Conservation (phyloP, 2,888 invertebrate genomes). For the Elmis aenea region DNA sequence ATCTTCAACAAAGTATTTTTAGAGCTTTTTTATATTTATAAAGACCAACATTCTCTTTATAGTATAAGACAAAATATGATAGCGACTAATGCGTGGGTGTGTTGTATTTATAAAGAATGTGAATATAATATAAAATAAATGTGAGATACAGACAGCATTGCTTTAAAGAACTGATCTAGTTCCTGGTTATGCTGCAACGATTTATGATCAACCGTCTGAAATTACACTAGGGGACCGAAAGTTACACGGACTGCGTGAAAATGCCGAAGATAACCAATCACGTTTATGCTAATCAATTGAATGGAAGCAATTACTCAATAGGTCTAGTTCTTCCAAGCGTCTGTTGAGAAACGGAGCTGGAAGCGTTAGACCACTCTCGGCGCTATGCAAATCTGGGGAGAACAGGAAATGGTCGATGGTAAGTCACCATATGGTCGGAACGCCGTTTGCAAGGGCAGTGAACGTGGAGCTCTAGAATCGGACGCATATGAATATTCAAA, state of each 20-base stretch:
- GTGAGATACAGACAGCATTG: too few species aligned
- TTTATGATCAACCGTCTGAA: too few species aligned
- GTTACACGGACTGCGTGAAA: slow-evolving; percentile 17
- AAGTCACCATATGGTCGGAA: slow-evolving; percentile 32
- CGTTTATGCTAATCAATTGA: slow-evolving; percentile 19
- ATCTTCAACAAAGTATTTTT: too few species aligned
- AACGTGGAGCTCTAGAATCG: slow-evolving; percentile 25
- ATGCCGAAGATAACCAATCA: slow-evolving; percentile 15
- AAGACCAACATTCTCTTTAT: too few species aligned
- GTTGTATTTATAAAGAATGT: too few species aligned
- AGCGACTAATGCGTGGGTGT: too few species aligned
- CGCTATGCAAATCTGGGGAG: slow-evolving; percentile 29
- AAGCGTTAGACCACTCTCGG: slow-evolving; percentile 17
- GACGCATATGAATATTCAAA: slow-evolving; percentile 29
- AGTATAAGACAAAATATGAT: too few species aligned
- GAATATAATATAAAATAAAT: too few species aligned
- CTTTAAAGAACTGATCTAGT: too few species aligned
- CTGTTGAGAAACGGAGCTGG: slow-evolving; percentile 7
- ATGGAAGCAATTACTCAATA: slow-evolving; percentile 16
- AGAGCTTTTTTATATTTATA: too few species aligned
- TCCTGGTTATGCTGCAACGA: too few species aligned
- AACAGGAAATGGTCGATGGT: slow-evolving; percentile 30
- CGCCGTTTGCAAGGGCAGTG: slow-evolving; percentile 24
- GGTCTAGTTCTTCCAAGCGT: slow-evolving; percentile 6
- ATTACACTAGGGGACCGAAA: too few species aligned